phyloP scores from a whole-genome alignment of 2,797 vertebrate species.

The Ficedula albicollis region DNA sequence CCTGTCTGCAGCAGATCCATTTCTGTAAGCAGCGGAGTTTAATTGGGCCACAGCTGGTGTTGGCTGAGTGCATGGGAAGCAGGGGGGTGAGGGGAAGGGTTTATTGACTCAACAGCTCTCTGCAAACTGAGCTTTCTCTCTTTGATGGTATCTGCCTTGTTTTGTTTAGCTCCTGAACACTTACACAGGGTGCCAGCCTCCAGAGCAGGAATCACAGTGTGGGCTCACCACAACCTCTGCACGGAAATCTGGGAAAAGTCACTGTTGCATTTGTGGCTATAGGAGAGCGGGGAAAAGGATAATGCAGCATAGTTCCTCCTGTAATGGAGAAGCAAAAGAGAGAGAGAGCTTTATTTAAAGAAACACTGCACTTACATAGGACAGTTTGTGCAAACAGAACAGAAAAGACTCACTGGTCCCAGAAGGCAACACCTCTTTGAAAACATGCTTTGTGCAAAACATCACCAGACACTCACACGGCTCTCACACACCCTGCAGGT shows the following conservation, averaged over 20 bases:
- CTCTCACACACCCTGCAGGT: no score
- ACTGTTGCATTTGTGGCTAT: no score
- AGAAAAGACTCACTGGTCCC: no score
- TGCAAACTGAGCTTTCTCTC: background rate
- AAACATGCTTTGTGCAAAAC: no score
- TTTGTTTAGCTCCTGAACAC: background rate
- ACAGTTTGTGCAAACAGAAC: no score
- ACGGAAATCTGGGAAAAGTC: background rate
- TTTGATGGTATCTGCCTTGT: background rate
- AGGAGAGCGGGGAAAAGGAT: no score
- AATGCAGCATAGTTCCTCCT: no score
- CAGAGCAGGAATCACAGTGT: background rate
- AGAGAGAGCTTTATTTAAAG: no score
- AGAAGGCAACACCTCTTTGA: no score
- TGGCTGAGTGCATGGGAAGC: slow-evolving; percentile 21
- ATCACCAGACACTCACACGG: no score
- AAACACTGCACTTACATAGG: no score
- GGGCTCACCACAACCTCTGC: background rate
- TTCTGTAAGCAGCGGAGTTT: slow-evolving; percentile 52
- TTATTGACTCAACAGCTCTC: slow-evolving; percentile 8
- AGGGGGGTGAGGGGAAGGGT: background rate
- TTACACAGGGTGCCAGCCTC: background rate
- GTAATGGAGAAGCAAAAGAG: no score
- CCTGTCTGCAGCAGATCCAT: slow-evolving; percentile 48
- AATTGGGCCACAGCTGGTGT: slow-evolving; percentile 67